Percentiles rank a stretch among this genome's conserved stretches.
Evolutionary conservation across 2,888 invertebrate genomes (phyloP).

Genomic region (Acronicta psi): DNA sequence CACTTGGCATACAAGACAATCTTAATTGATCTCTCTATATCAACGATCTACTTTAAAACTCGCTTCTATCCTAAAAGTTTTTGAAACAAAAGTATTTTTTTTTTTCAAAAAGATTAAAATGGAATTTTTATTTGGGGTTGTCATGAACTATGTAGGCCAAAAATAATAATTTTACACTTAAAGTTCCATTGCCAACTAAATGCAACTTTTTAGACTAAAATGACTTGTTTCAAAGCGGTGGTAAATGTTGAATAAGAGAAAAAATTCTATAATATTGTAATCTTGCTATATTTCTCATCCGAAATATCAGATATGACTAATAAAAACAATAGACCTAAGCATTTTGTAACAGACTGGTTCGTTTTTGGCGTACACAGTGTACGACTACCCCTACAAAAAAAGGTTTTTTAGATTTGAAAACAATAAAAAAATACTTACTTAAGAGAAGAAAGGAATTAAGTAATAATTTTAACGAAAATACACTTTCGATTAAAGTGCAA

Average conservation of each 20-base stretch:
- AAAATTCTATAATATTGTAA: too few relatives aligned
- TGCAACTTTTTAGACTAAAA: too few relatives aligned
- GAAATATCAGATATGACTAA: too few relatives aligned
- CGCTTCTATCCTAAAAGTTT: slow-evolving; percentile 23
- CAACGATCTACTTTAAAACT: slow-evolving; percentile 48
- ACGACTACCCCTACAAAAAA: slow-evolving; percentile 3
- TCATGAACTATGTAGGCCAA: slow-evolving; percentile 1
- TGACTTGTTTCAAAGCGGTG: too few relatives aligned
- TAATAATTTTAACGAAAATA: slow-evolving; percentile 8
- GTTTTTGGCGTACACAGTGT: not conserved
- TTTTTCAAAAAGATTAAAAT: not conserved
- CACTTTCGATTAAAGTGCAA: slow-evolving; percentile 38
- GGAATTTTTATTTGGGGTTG: not conserved
- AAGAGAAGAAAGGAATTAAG: slow-evolving; percentile 21
- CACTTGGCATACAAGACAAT: slow-evolving; percentile 63
- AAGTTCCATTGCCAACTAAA: too few relatives aligned
- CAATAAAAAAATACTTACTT: slow-evolving; percentile 34
- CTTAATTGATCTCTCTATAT: slow-evolving; percentile 54
- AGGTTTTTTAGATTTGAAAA: slow-evolving; percentile 28
- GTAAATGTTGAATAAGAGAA: too few relatives aligned
- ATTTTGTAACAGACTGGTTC: too few relatives aligned
- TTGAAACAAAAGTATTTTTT: not conserved
- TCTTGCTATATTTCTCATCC: too few relatives aligned
- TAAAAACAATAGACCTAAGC: too few relatives aligned
- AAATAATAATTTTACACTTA: not conserved